phyloP scores from a whole-genome alignment of 2,888 invertebrate species.

The Caenorhabditis uteleia region DNA sequence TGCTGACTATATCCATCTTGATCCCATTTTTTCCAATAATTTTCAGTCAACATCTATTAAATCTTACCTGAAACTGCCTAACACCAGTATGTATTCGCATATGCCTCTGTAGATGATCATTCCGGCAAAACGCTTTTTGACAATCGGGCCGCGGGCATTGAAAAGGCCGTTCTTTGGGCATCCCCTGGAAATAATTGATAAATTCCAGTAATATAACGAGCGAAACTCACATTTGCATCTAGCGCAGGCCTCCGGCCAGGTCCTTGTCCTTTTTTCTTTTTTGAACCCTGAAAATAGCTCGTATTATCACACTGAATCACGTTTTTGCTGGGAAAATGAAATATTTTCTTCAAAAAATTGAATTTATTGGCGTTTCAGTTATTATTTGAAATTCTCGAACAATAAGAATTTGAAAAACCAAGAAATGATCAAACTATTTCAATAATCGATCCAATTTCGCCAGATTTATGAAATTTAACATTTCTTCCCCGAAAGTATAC shows the following conservation, averaged over 20 bases:
- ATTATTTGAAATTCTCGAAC: too few relatives aligned
- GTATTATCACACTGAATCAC: too few relatives aligned
- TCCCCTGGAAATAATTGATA: conserved; percentile 18
- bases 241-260: conserved; percentile 27
- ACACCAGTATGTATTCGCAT: conserved; percentile 39
- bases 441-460: too few relatives aligned
- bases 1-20: too few relatives aligned
- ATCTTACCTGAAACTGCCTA: conserved; percentile 17
- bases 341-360: too few relatives aligned
- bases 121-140: conserved; percentile 27
- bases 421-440: too few relatives aligned
- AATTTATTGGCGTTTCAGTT: too few relatives aligned
- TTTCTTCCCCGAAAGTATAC: too few relatives aligned
- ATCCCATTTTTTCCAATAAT: neutral
- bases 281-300: conserved; percentile 25
- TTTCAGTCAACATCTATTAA: neutral
- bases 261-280: conserved; percentile 33
- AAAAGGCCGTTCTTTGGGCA: conserved; percentile 39
- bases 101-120: conserved; percentile 37
- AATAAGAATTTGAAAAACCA: too few relatives aligned
- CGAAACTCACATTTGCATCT: conserved; percentile 28
- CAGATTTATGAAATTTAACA: too few relatives aligned
- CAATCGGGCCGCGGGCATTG: conserved; percentile 23
- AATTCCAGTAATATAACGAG: neutral
- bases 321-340: neutral